Evolutionary conservation across 2,888 invertebrate genomes (phyloP).

Genomic region (Drosophila putrida): DNA sequence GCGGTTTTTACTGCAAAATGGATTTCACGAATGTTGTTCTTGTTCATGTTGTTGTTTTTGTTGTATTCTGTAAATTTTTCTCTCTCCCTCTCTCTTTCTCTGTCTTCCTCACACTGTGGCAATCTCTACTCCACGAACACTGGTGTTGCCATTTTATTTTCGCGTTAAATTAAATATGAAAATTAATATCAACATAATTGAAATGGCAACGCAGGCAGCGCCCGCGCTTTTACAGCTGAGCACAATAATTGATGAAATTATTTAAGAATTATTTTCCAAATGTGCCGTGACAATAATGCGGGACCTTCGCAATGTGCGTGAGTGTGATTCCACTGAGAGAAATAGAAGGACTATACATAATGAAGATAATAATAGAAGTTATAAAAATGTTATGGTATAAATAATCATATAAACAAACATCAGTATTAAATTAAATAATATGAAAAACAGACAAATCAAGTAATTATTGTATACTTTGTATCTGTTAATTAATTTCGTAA

Average conservation of each 20-base stretch:
- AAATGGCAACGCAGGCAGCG: slow-evolving; percentile 64
- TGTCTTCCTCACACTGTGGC: background rate
- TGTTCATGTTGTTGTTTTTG: slow-evolving; percentile 6
- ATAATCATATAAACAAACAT: too few relatives aligned
- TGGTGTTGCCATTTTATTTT: slow-evolving; percentile 53
- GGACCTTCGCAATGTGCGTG: slow-evolving; percentile 31
- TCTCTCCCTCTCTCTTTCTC: background rate
- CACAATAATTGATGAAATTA: slow-evolving; percentile 76
- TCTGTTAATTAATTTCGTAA: too few relatives aligned
- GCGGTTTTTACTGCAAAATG: slow-evolving; percentile 81
- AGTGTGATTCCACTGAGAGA: slow-evolving; percentile 13
- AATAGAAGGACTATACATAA: background rate
- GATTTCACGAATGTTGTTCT: slow-evolving; percentile 63
- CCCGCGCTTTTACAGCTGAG: slow-evolving; percentile 43
- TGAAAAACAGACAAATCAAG: background rate
- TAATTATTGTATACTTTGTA: too few relatives aligned
- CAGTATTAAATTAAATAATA: background rate
- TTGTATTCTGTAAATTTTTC: slow-evolving; percentile 20
- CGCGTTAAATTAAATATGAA: slow-evolving; percentile 81
- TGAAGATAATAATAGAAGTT: background rate
- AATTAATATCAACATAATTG: slow-evolving; percentile 82
- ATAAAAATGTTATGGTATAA: background rate
- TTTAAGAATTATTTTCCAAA: slow-evolving; percentile 80
- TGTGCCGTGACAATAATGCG: slow-evolving; percentile 77
- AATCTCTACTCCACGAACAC: too few relatives aligned